Evolutionary conservation across 2,888 invertebrate species (phyloP).

Genomic region (Drosophila cognata): DNA sequence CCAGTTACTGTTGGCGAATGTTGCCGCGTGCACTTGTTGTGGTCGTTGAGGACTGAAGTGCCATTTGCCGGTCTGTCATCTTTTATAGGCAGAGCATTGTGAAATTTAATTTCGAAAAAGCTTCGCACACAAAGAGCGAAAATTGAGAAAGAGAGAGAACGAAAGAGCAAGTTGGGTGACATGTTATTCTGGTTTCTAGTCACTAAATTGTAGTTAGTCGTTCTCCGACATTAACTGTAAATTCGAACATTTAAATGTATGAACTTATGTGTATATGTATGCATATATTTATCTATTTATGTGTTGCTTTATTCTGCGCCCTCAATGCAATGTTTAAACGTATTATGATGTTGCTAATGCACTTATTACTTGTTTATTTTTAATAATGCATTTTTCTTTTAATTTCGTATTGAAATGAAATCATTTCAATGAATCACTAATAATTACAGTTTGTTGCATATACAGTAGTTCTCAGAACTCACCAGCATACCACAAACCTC

Average conservation of each 20-base stretch:
- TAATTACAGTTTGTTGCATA: background rate
- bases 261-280: background rate
- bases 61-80: background rate
- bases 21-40: constrained; percentile 26
- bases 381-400: background rate
- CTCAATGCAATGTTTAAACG: background rate
- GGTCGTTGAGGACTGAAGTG: constrained; percentile 59
- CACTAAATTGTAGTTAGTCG: constrained; percentile 28
- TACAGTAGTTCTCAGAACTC: background rate
- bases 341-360: background rate
- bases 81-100: constrained; percentile 60
- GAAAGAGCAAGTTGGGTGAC: background rate
- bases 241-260: background rate
- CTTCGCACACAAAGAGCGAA: constrained; percentile 21
- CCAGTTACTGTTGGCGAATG: constrained; percentile 67
- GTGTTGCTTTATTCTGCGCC: background rate
- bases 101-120: constrained; percentile 67
- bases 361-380: background rate
- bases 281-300: background rate
- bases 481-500: background rate
- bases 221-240: constrained; percentile 1
- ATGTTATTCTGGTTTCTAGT: constrained; percentile 1
- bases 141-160: background rate
- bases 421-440: background rate
- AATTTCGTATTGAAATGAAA: constrained; percentile 10